Evolutionary conservation across 2,797 vertebrate species (phyloP), one percentile per base, ranked within the genome.

Genomic region (Dryobates pubescens): DNA sequence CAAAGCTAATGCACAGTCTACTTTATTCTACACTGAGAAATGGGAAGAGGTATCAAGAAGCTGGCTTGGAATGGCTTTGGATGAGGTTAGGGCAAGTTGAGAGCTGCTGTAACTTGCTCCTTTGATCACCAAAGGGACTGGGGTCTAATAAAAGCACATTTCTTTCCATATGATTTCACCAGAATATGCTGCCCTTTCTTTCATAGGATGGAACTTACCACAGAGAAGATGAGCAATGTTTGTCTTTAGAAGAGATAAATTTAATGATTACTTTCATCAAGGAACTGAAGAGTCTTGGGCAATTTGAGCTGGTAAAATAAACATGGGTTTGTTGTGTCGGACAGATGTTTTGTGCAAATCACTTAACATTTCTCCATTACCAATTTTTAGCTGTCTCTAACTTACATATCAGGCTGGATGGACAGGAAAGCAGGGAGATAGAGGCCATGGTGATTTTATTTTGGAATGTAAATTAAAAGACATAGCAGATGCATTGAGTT

Each of bases 241-340:
- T 99, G 53, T 97, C 98, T 71, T 96, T 98, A 69, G 97, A 98
- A 45, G 97, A 99, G 64, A 94, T 98, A 70, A 95, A 98, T 81
- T 95, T 98, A 73, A 90, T 99, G 58, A 97, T 96, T 71, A 97
- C 97, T 95, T 99, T 99, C 94, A 82, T 97, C 70, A 97, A 97
- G 75, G 98, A 98, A 93, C 96, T 99, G 90, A 97, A 97, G 86
- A 98, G 49, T 71, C 92, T 98, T 38, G 98, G 98, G 80, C 89
- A 97, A 30, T 99, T 99, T 96, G 97, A 98, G 58, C 96, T 98
- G 98, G 99, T 99, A 98, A 97, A 96, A 91, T 64, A 82, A 54
- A 67, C 6, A 30, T 11, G 7, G 2, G 5, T 88, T 80, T 80
- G 3, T 47, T 92, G 14, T 22, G 20, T 4, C 69, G 4, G 6